Percentiles rank a stretch among this genome's conserved stretches.
Evolutionary conservation across 2,888 invertebrate genomes (phyloP).

Genomic region (Acheta domesticus): DNA sequence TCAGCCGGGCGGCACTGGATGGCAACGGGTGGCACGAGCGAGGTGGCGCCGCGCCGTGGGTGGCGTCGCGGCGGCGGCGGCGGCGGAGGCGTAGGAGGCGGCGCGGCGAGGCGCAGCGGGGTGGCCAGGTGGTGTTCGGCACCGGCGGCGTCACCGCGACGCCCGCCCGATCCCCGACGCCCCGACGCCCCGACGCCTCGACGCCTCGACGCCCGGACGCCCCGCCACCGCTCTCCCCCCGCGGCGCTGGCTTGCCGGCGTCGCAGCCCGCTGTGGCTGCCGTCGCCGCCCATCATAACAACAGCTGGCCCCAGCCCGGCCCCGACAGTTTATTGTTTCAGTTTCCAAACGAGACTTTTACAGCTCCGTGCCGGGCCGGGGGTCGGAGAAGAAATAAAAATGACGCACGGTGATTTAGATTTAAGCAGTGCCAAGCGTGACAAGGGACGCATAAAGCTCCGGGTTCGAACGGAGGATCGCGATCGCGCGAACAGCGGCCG

Average conservation of each 20-base stretch:
- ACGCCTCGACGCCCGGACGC: background rate
- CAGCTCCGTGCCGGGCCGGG: conserved; percentile 20
- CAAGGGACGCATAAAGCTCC: conserved; percentile 6
- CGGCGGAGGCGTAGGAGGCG: background rate
- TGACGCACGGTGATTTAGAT: conserved; percentile 9
- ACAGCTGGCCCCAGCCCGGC: conserved; percentile 32
- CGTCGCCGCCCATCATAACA: conserved; percentile 22
- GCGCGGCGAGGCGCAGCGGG: background rate
- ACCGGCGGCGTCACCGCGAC: background rate
- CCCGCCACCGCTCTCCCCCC: background rate
- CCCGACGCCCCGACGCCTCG: background rate
- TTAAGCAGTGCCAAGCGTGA: background rate
- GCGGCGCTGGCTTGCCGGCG: conserved; percentile 1
- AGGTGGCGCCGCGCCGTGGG: background rate
- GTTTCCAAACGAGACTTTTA: conserved; percentile 29
- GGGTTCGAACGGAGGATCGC: background rate
- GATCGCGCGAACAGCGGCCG: no score
- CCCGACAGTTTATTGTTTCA: conserved; percentile 33
- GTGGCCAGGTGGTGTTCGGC: background rate
- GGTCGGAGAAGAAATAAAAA: conserved; percentile 18
- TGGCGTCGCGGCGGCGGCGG: background rate
- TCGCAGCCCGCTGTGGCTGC: background rate
- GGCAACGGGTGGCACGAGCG: background rate
- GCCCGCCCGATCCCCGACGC: background rate
- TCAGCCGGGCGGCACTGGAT: background rate